Conservation (phyloP, 2,113 vertebrate genomes). For the Gavia stellata region DNA sequence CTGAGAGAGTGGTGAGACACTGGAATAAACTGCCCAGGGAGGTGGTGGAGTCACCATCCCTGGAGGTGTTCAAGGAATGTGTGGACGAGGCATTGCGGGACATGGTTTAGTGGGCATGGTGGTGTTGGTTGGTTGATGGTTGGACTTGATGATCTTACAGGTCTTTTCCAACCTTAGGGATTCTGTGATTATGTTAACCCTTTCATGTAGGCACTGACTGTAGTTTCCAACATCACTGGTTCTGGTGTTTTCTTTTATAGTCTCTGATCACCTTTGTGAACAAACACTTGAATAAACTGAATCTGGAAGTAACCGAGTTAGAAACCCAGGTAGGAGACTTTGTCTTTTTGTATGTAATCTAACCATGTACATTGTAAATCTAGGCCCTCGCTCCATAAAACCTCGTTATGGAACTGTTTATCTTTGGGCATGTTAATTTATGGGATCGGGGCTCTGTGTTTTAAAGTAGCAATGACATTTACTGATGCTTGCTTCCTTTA, state of each 20-base stretch:
- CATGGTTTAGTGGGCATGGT: too few relatives aligned
- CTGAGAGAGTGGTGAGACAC: too few relatives aligned
- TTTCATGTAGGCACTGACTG: not conserved
- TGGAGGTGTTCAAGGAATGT: too few relatives aligned
- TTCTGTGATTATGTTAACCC: not conserved
- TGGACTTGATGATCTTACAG: too few relatives aligned
- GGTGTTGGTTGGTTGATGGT: too few relatives aligned
- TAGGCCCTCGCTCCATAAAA: not conserved
- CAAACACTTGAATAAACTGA: slow-evolving; percentile 87
- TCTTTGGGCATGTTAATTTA: not conserved
- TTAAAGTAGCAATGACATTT: not conserved
- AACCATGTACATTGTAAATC: not conserved
- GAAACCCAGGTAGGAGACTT: slow-evolving; percentile 79
- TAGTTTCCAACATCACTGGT: not conserved
- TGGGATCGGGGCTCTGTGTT: not conserved
- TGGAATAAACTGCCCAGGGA: too few relatives aligned
- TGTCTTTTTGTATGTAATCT: not conserved
- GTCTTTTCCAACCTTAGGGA: too few relatives aligned
- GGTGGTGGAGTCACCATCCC: too few relatives aligned
- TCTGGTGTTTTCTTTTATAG: slow-evolving; percentile 42
- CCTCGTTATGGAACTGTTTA: not conserved
- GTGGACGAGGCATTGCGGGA: too few relatives aligned
- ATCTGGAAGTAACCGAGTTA: slow-evolving; percentile 84
- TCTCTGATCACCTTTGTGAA: slow-evolving; percentile 88
- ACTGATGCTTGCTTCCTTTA: not conserved